phyloP scores from a whole-genome alignment of 2,888 invertebrate genomes.

The Euproctis similis region DNA sequence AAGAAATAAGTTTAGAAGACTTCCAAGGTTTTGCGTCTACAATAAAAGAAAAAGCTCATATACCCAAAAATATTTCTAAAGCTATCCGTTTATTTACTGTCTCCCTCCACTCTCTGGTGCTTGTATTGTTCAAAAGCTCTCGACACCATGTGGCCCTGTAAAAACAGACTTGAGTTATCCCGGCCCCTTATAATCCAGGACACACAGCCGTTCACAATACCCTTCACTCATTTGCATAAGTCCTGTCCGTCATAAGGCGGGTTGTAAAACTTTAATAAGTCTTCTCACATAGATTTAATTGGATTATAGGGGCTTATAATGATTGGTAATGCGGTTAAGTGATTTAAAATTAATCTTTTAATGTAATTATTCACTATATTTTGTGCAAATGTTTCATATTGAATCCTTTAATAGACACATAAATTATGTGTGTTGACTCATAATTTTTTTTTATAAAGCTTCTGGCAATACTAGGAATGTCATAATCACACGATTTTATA shows the following conservation, averaged over 20 bases:
- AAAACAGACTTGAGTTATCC: constrained; percentile 50
- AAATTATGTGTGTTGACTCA: no score
- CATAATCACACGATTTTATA: no score
- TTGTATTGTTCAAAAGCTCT: constrained; percentile 45
- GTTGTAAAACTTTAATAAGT: constrained; percentile 59
- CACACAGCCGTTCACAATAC: constrained; percentile 40
- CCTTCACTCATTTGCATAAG: constrained; percentile 69
- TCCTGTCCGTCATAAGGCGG: constrained; percentile 64
- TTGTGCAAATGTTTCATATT: no score
- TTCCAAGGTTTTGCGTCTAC: no score
- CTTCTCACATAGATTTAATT: constrained; percentile 50
- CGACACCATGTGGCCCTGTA: constrained; percentile 62
- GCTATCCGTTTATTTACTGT: constrained; percentile 28
- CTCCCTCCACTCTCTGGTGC: constrained; percentile 28
- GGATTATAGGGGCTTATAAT: constrained; percentile 38
- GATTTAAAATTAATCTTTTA: constrained; percentile 11
- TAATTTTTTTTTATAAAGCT: no score
- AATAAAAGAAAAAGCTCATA: no score
- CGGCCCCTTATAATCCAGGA: constrained; percentile 54
- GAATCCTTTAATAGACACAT: no score
- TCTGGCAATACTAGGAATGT: no score
- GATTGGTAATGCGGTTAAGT: constrained; percentile 23
- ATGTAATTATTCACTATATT: no score
- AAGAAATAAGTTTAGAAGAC: no score
- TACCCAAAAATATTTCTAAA: constrained; percentile 4